These are phyloP conservation scores for Tineola bisselliella DNA, from an alignment of 2,888 invertebrate genomes.

Conservation along the genomic window DNA sequence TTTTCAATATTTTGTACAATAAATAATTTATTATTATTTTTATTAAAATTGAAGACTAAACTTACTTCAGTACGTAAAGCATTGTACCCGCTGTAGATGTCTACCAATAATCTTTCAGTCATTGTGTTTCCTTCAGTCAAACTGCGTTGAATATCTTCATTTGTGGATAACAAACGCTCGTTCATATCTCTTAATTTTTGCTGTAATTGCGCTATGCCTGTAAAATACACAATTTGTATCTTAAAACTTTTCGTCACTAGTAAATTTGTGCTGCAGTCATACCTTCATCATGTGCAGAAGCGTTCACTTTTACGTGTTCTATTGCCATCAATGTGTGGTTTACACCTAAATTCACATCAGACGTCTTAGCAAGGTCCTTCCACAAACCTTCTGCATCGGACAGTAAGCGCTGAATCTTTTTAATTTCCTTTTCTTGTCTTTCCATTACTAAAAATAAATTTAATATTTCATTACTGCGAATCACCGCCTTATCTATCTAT, in stretches of 20 bases:
- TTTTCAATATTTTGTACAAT: too few species aligned
- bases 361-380: slow-evolving; percentile 58
- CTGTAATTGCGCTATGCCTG: neutral
- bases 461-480: too few species aligned
- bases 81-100: slow-evolving; percentile 64
- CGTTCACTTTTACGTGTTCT: slow-evolving; percentile 59
- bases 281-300: slow-evolving; percentile 54
- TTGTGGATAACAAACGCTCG: slow-evolving; percentile 57
- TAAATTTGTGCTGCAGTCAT: slow-evolving; percentile 22
- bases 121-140: slow-evolving; percentile 66
- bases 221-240: neutral
- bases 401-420: slow-evolving; percentile 44
- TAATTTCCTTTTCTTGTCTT: slow-evolving; percentile 50
- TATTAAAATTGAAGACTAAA: neutral
- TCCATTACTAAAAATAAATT: slow-evolving; percentile 40
- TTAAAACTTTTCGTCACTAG: too few species aligned
- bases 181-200: slow-evolving; percentile 57
- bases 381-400: slow-evolving; percentile 57
- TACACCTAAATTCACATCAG: slow-evolving; percentile 64
- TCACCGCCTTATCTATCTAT: too few species aligned
- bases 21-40: too few species aligned
- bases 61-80: slow-evolving; percentile 61
- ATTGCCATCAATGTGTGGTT: slow-evolving; percentile 72
- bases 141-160: slow-evolving; percentile 67
- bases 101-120: slow-evolving; percentile 64